Evolutionary conservation across 2,113 vertebrate species (phyloP), one percentile per base, ranked within the genome.

Genomic region (Synchiropus splendidus): DNA sequence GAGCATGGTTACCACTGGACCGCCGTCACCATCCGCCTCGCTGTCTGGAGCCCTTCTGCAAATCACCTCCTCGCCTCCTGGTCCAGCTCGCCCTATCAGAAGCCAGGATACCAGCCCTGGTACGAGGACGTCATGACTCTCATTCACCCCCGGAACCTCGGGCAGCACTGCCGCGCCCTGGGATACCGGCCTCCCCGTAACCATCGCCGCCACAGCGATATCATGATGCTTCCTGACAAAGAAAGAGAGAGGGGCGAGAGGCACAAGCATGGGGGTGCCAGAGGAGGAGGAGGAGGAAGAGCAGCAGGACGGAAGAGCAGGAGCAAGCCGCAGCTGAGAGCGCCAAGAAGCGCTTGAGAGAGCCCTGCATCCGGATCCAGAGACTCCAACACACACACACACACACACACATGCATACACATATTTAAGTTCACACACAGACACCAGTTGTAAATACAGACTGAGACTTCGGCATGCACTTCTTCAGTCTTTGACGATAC

Each of bases 1-100:
- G 86, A 88, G 65, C 85, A 87, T 3, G 79, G 83, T 35, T 88
- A 87, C 59, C 82, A 74, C 61, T 88, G 86, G 86, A 88, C 82
- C 1, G 82, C 84, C 0, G 75, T 87, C 36, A 83, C 76, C 0
- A 63, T 88, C 41, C 81, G 65, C 34, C 72, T 88, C 11, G 63
- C 64, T 0, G 81, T 88, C 42, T 77, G 82, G 75, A 79, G 78
- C 58, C 64, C 82, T 12, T 59, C 70, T 0, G 66, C 63, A 44
- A 67, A 50, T 31, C 61, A 59, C 5, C 45, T 81, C 6, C 47
- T 59, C 1, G 12, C 58, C 5, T 55, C 69, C 43, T 54, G 40
- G 60, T 67, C 70, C 2, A 10, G 39, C 16, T 45, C 67, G 1
- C 39, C 67, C 33, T 57, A 70, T 46, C 66, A 56, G 36, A 27